Evolutionary conservation across 2,888 invertebrate species (phyloP).

Genomic region (Pegoplata infirma): DNA sequence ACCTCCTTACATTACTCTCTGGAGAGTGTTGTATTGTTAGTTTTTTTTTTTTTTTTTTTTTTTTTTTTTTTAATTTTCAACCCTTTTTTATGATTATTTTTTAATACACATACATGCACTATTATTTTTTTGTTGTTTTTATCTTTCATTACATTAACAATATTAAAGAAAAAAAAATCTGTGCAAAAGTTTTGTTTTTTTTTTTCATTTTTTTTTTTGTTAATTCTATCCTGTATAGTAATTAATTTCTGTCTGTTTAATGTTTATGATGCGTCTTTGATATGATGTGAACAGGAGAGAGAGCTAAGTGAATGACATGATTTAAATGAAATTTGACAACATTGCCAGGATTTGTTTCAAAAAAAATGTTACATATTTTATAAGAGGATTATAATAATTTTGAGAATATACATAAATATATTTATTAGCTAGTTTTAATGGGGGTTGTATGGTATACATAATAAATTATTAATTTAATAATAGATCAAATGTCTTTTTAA

Average conservation of each 20-base stretch:
- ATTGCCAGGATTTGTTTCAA: conserved; percentile 1
- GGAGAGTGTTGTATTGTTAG: conserved; percentile 47
- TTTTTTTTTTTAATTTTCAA: conserved; percentile 43
- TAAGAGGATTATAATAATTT: not conserved
- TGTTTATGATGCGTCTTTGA: conserved; percentile 5
- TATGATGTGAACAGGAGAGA: no score
- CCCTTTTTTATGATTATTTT: conserved; percentile 39
- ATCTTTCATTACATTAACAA: conserved; percentile 39
- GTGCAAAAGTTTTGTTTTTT: conserved; percentile 35
- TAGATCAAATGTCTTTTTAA: no score
- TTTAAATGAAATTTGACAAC: conserved; percentile 28
- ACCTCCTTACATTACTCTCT: conserved; percentile 38
- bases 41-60: conserved; percentile 34
- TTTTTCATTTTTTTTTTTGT: conserved; percentile 21
- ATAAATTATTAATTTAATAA: no score
- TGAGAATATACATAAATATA: not conserved
- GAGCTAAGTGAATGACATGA: conserved; percentile 22
- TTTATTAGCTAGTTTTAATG: no score
- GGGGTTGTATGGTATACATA: no score
- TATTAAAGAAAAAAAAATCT: conserved; percentile 22
- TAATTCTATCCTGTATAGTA: conserved; percentile 11
- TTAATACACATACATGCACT: conserved; percentile 13
- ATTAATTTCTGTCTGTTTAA: conserved; percentile 33
- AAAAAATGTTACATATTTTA: not conserved
- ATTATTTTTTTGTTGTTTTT: conserved; percentile 27